These are phyloP conservation scores for Amphilophus citrinellus DNA, from an alignment of 2,113 vertebrate genomes.

Conservation along the genomic window DNA sequence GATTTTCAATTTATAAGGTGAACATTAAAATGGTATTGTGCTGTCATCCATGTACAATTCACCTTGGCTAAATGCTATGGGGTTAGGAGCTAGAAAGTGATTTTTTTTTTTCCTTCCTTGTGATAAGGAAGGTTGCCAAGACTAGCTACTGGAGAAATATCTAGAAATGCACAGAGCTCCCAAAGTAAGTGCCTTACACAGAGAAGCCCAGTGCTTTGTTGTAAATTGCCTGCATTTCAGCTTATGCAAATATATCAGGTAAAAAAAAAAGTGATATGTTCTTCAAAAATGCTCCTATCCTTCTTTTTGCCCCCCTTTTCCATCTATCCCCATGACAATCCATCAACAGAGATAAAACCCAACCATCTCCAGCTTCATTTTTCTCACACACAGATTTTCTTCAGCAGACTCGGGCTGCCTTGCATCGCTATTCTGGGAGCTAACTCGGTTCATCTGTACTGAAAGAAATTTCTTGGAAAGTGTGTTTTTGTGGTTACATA, in stretches of 20 bases:
- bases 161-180: constrained; percentile 29
- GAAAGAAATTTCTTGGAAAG: constrained; percentile 46
- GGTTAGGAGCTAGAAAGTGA: constrained; percentile 40
- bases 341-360: constrained; percentile 69
- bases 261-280: constrained; percentile 47
- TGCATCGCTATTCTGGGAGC: constrained; percentile 39
- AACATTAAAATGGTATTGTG: constrained; percentile 1
- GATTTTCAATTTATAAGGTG: constrained; percentile 3
- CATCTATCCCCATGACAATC: constrained; percentile 64
- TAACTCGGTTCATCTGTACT: not conserved
- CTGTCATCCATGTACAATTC: constrained; percentile 21
- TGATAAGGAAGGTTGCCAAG: constrained; percentile 27
- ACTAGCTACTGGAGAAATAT: constrained; percentile 38
- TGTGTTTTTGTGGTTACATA: constrained; percentile 23
- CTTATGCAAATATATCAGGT: constrained; percentile 66
- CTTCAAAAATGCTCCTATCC: constrained; percentile 20
- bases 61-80: constrained; percentile 29
- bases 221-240: constrained; percentile 64
- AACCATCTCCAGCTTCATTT: constrained; percentile 47
- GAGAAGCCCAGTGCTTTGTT: constrained; percentile 44
- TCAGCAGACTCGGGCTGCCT: constrained; percentile 37
- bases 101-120: constrained; percentile 27
- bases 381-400: constrained; percentile 44
- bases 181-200: constrained; percentile 33
- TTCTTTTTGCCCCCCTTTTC: not conserved